Evolutionary conservation across 2,797 vertebrate genomes (phyloP), one percentile per base, ranked within the genome.

Genomic region (Micropoecilia bifurca): DNA sequence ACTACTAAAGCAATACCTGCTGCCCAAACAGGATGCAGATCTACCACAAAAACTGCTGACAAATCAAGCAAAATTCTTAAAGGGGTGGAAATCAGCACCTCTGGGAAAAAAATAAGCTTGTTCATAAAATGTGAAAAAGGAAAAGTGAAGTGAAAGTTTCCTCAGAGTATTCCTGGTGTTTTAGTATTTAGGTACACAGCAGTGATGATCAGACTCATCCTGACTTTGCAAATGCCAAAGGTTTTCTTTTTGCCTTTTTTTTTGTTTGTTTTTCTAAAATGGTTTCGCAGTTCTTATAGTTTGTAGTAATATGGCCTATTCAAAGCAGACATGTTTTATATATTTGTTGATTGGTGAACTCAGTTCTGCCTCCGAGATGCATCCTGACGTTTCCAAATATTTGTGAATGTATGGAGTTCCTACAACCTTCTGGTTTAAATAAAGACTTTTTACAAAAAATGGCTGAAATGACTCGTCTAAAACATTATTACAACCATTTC

Each of bases 181-280:
- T 80, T 74, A 71, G 9, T 3, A 71, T 41, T n/a, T 47, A 12
- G 55, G 30, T 55, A 9, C 53, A 41, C 36, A 76, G 72, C 53
- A 76, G 78, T 50, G 81, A 83, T 55, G 59, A 30, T 78, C 71
- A 72, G 82, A 81, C 79, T 88, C 81, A n/a, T 88, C 91, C 30
- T 63, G 53, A 83, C 61, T 28, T 47, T 82, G 85, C 84, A 83
- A 69, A 92, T 90, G 90, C 94, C 94, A 95, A 95, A 93, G 90
- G 83, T 86, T 77, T 77, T n/a, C 22, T 16, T 68, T 80, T 63
- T 45, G n/a, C 48, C 0, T 16, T 41, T 20, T 18, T 18, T 53
- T 80, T 57, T 39, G 16, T 66, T 1, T 41, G 39, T 16, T 36
- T 45, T 39, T 36, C 3, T 75, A 43, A 79, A 78, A 36, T 74